Conservation (phyloP, 1,140 invertebrate species). For the Hypsibius dujardini region DNA sequence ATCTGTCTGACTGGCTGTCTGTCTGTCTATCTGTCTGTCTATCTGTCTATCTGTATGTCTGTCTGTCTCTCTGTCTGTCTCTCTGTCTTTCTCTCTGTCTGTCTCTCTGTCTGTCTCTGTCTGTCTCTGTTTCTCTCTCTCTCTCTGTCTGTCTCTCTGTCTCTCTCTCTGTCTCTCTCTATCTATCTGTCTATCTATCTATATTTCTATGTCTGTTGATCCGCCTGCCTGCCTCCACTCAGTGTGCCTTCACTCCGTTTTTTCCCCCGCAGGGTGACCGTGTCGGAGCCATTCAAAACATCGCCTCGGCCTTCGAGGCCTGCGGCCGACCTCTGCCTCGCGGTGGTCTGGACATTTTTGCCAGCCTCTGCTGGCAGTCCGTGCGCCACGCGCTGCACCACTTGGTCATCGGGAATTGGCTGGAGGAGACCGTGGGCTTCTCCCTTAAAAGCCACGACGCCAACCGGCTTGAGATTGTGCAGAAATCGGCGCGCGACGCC, state of each 20-base stretch:
- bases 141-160: too few relatives aligned
- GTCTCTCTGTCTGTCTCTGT: too few relatives aligned
- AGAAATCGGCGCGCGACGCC: conserved; percentile 50
- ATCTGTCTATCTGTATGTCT: too few relatives aligned
- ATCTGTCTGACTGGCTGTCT: too few relatives aligned
- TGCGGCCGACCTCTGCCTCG: conserved; percentile 55
- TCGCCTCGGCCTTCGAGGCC: conserved; percentile 37
- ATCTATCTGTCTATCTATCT: too few relatives aligned
- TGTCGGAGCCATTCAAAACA: background rate
- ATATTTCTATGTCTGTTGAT: too few relatives aligned
- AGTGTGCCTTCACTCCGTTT: background rate
- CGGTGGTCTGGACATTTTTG: conserved; percentile 45
- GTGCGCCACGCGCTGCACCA: conserved; percentile 60
- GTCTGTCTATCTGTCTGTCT: too few relatives aligned
- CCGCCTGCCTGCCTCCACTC: too few relatives aligned
- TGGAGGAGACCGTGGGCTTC: conserved; percentile 36
- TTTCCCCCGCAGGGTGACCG: conserved; percentile 2
- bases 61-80: too few relatives aligned
- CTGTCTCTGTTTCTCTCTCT: too few relatives aligned
- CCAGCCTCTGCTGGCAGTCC: conserved; percentile 53
- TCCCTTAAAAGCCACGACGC: background rate
- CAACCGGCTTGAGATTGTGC: conserved; percentile 28
- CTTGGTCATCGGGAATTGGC: conserved; percentile 48
- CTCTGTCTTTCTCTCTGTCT: too few relatives aligned
- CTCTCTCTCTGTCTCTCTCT: too few relatives aligned